These are phyloP conservation scores for Agrilus cyanescens DNA, from an alignment of 2,888 invertebrate genomes.

Conservation along the genomic window DNA sequence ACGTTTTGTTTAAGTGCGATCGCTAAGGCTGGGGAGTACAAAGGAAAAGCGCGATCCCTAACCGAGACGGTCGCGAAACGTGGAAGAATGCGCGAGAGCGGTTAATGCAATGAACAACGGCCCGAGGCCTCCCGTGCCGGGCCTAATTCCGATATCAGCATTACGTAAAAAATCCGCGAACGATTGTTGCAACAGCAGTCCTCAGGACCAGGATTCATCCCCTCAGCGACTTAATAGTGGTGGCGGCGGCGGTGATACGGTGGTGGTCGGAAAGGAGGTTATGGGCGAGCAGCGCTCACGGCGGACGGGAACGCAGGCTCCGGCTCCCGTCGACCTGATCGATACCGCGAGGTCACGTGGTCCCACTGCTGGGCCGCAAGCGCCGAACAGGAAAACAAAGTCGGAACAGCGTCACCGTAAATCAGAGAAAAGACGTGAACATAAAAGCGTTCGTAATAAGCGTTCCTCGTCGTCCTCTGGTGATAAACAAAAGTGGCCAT, in stretches of 20 bases:
- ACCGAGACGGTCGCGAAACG: conserved; percentile 10
- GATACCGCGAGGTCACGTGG: conserved; percentile 37
- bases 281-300: conserved; percentile 35
- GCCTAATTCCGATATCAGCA: conserved; percentile 34
- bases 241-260: too few relatives aligned
- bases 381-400: conserved; percentile 34
- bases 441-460: conserved; percentile 24
- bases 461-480: conserved; percentile 12
- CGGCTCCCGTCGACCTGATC: conserved; percentile 32
- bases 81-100: conserved; percentile 17
- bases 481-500: conserved; percentile 17
- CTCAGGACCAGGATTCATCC: conserved; percentile 9
- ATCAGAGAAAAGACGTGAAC: conserved; percentile 35
- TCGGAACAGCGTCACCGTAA: conserved; percentile 36
- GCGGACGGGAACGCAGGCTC: conserved; percentile 30
- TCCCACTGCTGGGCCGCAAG: conserved; percentile 31
- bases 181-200: conserved; percentile 11
- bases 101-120: conserved; percentile 31
- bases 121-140: conserved; percentile 33
- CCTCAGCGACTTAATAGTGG: too few relatives aligned
- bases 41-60: conserved; percentile 6
- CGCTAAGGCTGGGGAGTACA: conserved; percentile 1
- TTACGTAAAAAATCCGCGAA: conserved; percentile 26
- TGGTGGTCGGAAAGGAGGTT: conserved; percentile 26
- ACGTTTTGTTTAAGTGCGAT: neutral